Evolutionary conservation across 1,140 invertebrate species (phyloP), one percentile per base, ranked within the genome.

Genomic region (Drosophila azteca): DNA sequence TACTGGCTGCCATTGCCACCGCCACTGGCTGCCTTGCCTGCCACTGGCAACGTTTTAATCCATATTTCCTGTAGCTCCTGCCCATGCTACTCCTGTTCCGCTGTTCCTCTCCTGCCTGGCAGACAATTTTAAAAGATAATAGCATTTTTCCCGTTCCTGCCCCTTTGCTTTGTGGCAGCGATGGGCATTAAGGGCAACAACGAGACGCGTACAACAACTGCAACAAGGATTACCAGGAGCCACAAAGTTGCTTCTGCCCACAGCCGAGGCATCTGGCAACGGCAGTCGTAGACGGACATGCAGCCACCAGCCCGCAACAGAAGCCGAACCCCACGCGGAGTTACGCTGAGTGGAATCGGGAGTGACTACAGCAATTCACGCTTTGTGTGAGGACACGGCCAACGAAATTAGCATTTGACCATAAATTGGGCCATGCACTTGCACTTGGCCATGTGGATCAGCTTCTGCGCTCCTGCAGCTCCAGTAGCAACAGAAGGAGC

Each of bases 71-170:
- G 61, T 6, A 20, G 44, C 35, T 20, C 5, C 65, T 24, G 45
- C 64, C 57, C 66, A 39, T 49, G 52, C 31, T 50, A n/a, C 57
- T 51, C 43, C n/a, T 68, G 31, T 35, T 49, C 35, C 2, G 31
- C 22, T 39, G 29, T 20, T 22, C 8, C 49, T 8, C 63, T 55
- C 57, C 63, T 61, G 82, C 76, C 82, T 87, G 83, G 67, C 84
- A 88, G 83, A 88, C 83, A 88, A 83, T 88, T 88, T 88, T 60
- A 67, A 75, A 85, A 88, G 83, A 88, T 88, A 88, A 88, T 88
- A 79, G 79, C 83, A 64, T 79, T 76, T 75, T 75, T 70, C 59
- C 17, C 67, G 13, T 57, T 51, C 24, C 22, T 51, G 44, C 24
- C 31, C 26, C 17, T 24, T n/a, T 20, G 22, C 64, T 15, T 59